Base-by-base conservation (phyloP, 1,140 invertebrate genomes). In the Lepidurus apus region DNA sequence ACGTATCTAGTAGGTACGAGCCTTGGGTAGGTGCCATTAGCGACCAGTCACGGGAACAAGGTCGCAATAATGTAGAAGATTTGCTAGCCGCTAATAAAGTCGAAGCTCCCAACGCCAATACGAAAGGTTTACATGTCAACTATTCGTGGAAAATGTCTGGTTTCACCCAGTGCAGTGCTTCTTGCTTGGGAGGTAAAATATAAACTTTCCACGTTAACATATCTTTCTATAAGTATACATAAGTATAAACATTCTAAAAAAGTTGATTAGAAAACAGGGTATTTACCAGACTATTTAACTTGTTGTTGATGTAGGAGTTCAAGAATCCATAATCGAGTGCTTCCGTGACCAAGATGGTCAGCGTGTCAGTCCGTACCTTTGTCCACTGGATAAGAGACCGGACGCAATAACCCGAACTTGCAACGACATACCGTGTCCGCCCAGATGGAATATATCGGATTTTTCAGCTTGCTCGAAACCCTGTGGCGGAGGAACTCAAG, bases 281-380 rank as follows among this genome's bases (percentile, higher is more conserved):
- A 80, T 26, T 80, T 47, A 26, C 6, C 7, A 75, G 74, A 74
- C 24, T 6, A 34, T 76, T 75, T 81, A 77, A 80, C 21, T 80
- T 79, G 53, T 53, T 74, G 74, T 82, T 83, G 78, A 47, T 83
- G 53, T 81, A 91, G 90, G 90, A 77, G 87, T 90, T 21, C 90
- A 97, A 87, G 95, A 97, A 84, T 88, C 95, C n/a, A 93, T 96
- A 80, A 93, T 97, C 74, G 92, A 94, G 82, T 98, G 96, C 84
- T 90, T 97, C 0, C 87, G 95, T 78, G 93, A 95, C 81, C 91
- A 93, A 82, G 94, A 93, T 77, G 90, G 92, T 6, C 91, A 93
- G 82, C 90, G 93, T 1, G 94, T 95, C 0, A 92, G 91, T 7
- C 93, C 92, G 7, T 92, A 93, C 82, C 88, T 95, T 80, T 97